Conservation (phyloP, 2,113 vertebrate species). For the Oreotragus oreotragus region DNA sequence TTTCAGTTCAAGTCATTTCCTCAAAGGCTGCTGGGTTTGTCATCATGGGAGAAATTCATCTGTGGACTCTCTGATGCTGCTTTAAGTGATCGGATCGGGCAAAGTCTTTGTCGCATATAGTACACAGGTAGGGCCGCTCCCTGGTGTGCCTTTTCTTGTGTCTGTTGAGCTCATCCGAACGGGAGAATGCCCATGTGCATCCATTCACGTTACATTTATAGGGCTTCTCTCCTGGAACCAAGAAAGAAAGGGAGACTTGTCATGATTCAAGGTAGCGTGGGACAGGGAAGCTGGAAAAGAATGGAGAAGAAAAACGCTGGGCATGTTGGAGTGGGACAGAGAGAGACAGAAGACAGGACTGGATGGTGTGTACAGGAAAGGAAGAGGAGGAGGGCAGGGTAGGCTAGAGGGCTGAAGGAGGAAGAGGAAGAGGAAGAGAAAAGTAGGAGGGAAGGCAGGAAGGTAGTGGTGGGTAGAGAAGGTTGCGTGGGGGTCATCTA, state of each 20-base stretch:
- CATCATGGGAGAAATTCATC: not conserved
- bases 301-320: not conserved
- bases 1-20: not conserved
- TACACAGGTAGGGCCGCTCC: not conserved
- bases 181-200: not conserved
- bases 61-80: conserved; percentile 13
- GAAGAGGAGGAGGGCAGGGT: not conserved
- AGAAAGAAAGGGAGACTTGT: not conserved
- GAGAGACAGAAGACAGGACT: not conserved
- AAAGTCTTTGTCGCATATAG: not conserved
- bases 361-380: not conserved
- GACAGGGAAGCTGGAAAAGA: not conserved
- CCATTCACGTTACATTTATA: not conserved
- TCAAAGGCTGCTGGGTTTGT: not conserved
- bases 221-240: conserved; percentile 63
- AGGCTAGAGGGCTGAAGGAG: not conserved
- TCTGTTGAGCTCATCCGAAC: not conserved
- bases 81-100: conserved; percentile 39
- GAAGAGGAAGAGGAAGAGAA: not conserved
- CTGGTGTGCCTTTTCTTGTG: conserved; percentile 32
- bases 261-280: not conserved
- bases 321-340: not conserved
- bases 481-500: not conserved
- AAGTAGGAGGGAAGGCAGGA: not conserved
- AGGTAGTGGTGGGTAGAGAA: not conserved